These are phyloP conservation scores for Busseola fusca DNA, from an alignment of 2,888 invertebrate species.

Conservation along the genomic window DNA sequence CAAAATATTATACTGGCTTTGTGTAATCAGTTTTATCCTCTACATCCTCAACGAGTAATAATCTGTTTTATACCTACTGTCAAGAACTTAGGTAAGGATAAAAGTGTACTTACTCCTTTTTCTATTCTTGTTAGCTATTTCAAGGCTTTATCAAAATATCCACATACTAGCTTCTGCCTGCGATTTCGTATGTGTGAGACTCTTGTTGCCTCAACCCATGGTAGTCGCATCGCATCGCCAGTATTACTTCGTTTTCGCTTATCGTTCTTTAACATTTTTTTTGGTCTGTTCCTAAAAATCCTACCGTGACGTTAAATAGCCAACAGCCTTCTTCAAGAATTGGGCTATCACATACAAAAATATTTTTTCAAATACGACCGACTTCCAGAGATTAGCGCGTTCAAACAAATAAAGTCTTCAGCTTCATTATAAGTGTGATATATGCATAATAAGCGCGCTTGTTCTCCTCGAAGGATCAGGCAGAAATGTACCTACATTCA, in stretches of 20 bases:
- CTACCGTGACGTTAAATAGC: not conserved
- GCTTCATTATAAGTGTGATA: not conserved
- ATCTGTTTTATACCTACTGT: not conserved
- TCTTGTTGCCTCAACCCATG: too few species aligned
- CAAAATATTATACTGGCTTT: conserved; percentile 16
- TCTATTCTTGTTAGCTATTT: not conserved
- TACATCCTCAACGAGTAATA: not conserved
- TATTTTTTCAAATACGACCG: too few species aligned
- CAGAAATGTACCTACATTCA: not conserved
- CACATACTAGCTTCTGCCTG: not conserved
- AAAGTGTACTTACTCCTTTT: too few species aligned
- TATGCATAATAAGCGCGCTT: too few species aligned
- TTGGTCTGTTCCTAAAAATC: not conserved
- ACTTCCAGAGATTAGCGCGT: too few species aligned
- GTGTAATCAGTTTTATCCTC: conserved; percentile 29
- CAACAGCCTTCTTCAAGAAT: not conserved
- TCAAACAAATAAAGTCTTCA: too few species aligned
- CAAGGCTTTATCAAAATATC: not conserved
- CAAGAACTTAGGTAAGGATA: not conserved
- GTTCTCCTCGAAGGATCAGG: not conserved
- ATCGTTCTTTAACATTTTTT: not conserved
- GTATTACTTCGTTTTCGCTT: not conserved
- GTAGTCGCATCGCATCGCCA: too few species aligned
- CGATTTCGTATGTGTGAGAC: not conserved
- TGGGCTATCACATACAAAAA: not conserved